phyloP scores from a whole-genome alignment of 2,113 vertebrate species.

The Cottus gobio region DNA sequence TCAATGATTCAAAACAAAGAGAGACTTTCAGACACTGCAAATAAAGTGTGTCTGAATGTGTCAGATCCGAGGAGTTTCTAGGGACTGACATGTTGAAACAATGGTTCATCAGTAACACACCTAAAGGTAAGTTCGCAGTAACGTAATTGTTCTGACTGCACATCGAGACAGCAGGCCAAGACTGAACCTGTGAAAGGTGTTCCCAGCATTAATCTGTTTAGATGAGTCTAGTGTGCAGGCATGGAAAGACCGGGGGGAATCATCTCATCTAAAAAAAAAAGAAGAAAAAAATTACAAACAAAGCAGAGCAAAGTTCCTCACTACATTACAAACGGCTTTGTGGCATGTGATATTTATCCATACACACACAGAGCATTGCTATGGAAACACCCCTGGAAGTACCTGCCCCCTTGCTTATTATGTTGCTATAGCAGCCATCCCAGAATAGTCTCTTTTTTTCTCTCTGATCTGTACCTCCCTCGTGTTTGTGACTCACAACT shows the following conservation, averaged over 20 bases:
- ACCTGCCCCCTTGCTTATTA: slow-evolving; percentile 85
- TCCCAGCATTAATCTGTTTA: background rate
- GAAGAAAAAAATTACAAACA: slow-evolving; percentile 33
- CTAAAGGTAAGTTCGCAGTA: slow-evolving; percentile 4
- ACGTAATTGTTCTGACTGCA: slow-evolving; percentile 10
- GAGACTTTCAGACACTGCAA: background rate
- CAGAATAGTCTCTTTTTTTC: slow-evolving; percentile 81
- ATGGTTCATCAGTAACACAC: slow-evolving; percentile 12
- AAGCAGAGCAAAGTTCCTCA: slow-evolving; percentile 47
- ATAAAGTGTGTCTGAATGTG: background rate
- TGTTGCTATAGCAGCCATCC: slow-evolving; percentile 86
- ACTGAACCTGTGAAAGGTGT: slow-evolving; percentile 60
- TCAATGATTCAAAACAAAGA: slow-evolving; percentile 22
- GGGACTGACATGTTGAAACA: slow-evolving; percentile 3
- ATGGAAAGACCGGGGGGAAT: background rate
- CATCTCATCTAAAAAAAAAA: background rate
- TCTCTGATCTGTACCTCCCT: slow-evolving; percentile 75
- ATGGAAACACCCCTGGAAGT: slow-evolving; percentile 81
- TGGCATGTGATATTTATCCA: slow-evolving; percentile 81
- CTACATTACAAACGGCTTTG: slow-evolving; percentile 66
- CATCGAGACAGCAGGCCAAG: slow-evolving; percentile 29
- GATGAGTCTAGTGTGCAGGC: slow-evolving; percentile 7
- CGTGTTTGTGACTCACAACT: slow-evolving; percentile 85
- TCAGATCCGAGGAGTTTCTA: background rate
- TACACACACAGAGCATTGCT: slow-evolving; percentile 80